Evolutionary conservation across 2,888 invertebrate genomes (phyloP), one percentile per base, ranked within the genome.

Genomic region (Nephrotoma guestfalica): DNA sequence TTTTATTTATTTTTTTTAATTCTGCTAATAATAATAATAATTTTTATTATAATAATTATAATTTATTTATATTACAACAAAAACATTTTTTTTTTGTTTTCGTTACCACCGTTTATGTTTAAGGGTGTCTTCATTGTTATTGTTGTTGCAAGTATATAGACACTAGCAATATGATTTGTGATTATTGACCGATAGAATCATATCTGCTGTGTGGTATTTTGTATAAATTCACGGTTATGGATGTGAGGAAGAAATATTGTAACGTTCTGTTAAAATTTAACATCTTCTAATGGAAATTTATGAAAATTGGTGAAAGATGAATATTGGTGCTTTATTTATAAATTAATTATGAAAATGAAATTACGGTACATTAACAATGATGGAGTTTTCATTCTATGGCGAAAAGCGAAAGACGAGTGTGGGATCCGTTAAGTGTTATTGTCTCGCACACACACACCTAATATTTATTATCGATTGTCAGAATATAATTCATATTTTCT

Each of bases 111-210:
- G 42, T 84, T 84, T 84, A 84, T n/a, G 84, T 11, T 84, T 41
- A 41, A 84, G 84, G 42, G 84, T 41, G 84, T 84, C 41, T 84
- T 42, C 42, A 13, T 41, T 84, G 42, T n/a, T n/a, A 42, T 41
- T 84, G n/a, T n/a, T 84, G 84, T 71, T 9, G 30, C 3, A 71
- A 30, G 51, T 51, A 51, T 6, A 15, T 51, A 83, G 41, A 41
- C n/a, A 84, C 41, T n/a, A 47, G 6, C n/a, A 84, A 13, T 30
- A 41, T 84, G 84, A 84, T 84, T 84, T 84, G 84, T 84, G 84
- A 84, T 84, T 84, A 84, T 84, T 84, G 84, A 84, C 84, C 84
- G 84, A 84, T 84, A 42, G 84, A 84, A 84, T 41, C 84, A 84
- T 84, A 84, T 84, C 84, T 84, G 71, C 30, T 71, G 30, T 18